phyloP scores from a whole-genome alignment of 1,140 invertebrate genomes.

The Drosophila nigromelanica region DNA sequence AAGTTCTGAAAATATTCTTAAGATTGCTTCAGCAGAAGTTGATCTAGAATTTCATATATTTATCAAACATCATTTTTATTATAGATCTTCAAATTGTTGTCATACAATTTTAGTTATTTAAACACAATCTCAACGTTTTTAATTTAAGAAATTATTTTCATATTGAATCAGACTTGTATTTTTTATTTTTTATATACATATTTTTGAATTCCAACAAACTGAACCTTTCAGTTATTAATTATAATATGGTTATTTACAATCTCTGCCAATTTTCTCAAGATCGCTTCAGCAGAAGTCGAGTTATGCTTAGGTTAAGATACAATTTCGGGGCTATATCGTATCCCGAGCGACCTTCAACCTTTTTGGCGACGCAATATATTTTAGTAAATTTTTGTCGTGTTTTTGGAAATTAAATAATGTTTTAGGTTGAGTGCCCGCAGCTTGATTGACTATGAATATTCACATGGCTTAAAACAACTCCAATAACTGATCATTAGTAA shows the following conservation, averaged over 20 bases:
- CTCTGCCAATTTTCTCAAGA: background rate
- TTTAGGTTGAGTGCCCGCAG: conserved; percentile 6
- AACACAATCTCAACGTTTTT: too few species aligned
- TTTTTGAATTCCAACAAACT: background rate
- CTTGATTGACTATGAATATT: background rate
- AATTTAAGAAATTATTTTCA: too few species aligned
- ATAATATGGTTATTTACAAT: background rate
- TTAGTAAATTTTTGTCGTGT: background rate
- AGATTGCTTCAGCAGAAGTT: background rate
- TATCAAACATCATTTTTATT: too few species aligned
- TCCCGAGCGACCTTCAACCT: conserved; percentile 11
- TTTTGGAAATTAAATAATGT: background rate
- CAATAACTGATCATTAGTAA: conserved; percentile 26
- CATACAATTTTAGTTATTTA: too few species aligned
- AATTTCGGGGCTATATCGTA: background rate
- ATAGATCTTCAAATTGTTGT: too few species aligned
- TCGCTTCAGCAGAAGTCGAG: background rate
- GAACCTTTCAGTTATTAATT: background rate
- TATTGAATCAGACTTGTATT: too few species aligned
- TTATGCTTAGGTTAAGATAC: background rate
- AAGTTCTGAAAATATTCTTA: background rate
- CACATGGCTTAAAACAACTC: too few species aligned
- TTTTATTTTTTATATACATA: too few species aligned
- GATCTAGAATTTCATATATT: background rate
- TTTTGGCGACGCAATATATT: background rate